A percentile compares a stretch with the other conserved stretches of the same genome.
Conservation (phyloP, 2,113 vertebrate genomes). For the Prionailurus viverrinus region DNA sequence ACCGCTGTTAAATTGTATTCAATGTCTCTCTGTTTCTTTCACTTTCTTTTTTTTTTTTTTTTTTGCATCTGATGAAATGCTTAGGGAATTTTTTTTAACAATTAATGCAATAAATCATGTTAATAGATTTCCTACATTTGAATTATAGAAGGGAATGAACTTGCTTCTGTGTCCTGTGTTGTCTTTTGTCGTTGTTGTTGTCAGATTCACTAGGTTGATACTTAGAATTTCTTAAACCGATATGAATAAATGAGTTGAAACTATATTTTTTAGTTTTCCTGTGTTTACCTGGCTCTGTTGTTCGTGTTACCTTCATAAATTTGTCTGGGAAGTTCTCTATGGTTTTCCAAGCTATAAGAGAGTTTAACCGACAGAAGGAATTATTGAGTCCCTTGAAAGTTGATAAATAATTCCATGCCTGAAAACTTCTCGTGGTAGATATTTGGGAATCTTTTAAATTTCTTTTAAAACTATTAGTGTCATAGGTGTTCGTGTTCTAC, state of each 20-base stretch:
- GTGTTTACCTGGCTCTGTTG: not conserved
- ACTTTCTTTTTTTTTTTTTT: not conserved
- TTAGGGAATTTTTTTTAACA: not conserved
- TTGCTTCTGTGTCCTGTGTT: not conserved
- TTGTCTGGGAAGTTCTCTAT: not conserved
- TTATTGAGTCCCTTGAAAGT: not conserved
- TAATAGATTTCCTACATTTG: not conserved
- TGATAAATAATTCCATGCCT: not conserved
- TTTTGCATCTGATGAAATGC: constrained; percentile 20
- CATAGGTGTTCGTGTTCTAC: not conserved
- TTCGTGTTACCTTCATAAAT: not conserved
- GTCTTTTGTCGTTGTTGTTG: not conserved
- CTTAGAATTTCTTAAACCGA: not conserved
- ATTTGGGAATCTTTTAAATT: constrained; percentile 15
- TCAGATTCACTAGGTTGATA: not conserved
- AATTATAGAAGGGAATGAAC: not conserved
- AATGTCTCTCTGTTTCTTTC: not conserved
- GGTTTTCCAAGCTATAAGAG: not conserved
- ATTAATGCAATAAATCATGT: not conserved
- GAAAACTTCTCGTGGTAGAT: not conserved
- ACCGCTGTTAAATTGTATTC: not conserved
- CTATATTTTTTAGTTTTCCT: not conserved
- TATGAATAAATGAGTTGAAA: not conserved
- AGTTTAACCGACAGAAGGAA: not conserved
- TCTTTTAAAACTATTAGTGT: not conserved